Conservation (phyloP, 2,113 vertebrate genomes). For the Arizona elegans region DNA sequence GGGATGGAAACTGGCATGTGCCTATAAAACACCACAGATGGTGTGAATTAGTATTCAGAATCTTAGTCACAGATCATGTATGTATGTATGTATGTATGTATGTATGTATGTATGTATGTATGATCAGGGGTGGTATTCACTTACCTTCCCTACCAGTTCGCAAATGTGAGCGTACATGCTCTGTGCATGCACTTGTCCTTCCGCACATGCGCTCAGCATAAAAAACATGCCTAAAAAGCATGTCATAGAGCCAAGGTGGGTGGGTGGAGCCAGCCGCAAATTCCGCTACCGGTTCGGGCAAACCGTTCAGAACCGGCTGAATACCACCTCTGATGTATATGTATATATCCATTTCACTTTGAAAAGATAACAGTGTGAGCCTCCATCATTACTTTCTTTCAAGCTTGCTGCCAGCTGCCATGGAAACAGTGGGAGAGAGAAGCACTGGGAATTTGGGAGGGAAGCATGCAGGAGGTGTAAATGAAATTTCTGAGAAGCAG, state of each 20-base stretch:
- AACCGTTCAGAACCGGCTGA: no score
- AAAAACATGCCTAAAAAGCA: no score
- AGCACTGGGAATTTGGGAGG: background rate
- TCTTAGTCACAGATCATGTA: background rate
- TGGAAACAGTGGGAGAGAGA: background rate
- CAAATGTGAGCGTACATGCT: no score
- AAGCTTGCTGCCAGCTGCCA: background rate
- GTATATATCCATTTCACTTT: background rate
- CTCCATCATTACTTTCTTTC: background rate
- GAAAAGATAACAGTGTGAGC: background rate
- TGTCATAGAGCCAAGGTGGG: no score
- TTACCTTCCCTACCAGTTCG: no score
- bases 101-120: no score
- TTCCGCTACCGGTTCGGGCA: no score
- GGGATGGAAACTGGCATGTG: background rate
- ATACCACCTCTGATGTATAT: background rate
- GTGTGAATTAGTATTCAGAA: background rate
- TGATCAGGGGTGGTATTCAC: no score
- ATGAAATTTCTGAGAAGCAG: background rate
- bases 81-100: no score
- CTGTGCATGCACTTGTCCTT: no score
- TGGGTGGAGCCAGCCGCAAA: no score
- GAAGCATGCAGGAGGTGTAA: background rate
- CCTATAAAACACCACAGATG: background rate
- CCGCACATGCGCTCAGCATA: no score